Percentiles rank a stretch among this genome's conserved stretches.
Evolutionary conservation across 2,888 invertebrate species (phyloP).

Genomic region (Neoscelio sp.): DNA sequence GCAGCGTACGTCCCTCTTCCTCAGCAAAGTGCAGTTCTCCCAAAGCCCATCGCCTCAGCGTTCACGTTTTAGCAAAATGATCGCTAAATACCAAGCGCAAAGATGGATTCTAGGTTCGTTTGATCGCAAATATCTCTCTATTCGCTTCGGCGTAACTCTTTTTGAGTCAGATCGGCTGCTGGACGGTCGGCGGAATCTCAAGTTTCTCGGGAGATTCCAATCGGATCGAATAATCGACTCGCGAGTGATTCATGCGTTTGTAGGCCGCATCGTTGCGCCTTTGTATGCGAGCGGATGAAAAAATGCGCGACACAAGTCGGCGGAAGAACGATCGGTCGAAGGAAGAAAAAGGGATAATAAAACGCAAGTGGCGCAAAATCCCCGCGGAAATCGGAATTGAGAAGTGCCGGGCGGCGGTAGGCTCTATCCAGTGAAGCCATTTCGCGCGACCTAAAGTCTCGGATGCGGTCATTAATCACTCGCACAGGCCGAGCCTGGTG

Average conservation of each 20-base stretch:
- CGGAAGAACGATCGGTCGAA: conserved; percentile 2
- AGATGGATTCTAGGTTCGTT: conserved; percentile 5
- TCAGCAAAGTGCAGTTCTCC: too few species aligned
- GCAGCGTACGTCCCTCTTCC: too few species aligned
- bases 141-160: conserved; percentile 32
- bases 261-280: conserved; percentile 63
- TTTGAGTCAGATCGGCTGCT: conserved; percentile 13
- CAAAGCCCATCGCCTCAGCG: too few species aligned
- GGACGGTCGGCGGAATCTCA: conserved; percentile 48
- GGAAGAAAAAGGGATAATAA: not conserved
- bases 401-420: conserved; percentile 76
- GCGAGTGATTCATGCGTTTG: conserved; percentile 75
- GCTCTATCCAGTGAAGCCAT: conserved; percentile 67
- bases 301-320: conserved; percentile 40
- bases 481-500: conserved; percentile 70
- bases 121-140: conserved; percentile 45
- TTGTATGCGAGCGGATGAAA: conserved; percentile 55
- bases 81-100: not conserved
- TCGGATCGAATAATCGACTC: conserved; percentile 70
- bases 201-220: conserved; percentile 58
- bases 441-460: too few species aligned
- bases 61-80: conserved; percentile 1
- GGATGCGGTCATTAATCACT: conserved; percentile 76
- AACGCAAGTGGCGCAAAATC: conserved; percentile 14
- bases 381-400: conserved; percentile 76